Percentiles rank a stretch among this genome's conserved stretches.
Conservation (phyloP, 1,140 invertebrate genomes). For the Branchinecta lindahli region DNA sequence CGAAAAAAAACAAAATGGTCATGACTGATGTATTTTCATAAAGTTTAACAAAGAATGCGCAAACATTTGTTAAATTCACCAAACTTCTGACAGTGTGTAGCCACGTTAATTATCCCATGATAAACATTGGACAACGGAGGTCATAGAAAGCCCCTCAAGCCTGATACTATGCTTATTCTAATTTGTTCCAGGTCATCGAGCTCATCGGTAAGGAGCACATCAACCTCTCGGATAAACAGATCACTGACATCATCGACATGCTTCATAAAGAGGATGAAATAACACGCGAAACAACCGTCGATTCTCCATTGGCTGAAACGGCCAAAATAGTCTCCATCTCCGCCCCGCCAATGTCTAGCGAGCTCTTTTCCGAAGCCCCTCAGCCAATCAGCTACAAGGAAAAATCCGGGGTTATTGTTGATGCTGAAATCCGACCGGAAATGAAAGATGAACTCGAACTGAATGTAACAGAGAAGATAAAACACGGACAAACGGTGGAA, state of each 20-base stretch:
- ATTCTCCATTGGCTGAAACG: neutral
- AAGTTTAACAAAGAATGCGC: no score
- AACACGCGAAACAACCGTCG: neutral
- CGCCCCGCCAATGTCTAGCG: neutral
- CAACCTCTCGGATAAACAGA: neutral
- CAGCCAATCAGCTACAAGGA: neutral
- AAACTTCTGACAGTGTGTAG: no score
- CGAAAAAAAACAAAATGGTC: no score
- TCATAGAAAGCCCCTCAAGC: no score
- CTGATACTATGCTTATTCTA: no score
- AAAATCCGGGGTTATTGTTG: neutral
- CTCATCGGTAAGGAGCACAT: conserved; percentile 11
- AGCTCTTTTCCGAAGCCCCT: neutral
- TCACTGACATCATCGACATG: neutral
- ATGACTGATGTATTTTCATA: no score
- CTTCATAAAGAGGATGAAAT: conserved; percentile 11
- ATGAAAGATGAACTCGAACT: neutral
- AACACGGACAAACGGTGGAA: neutral
- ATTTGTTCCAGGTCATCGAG: neutral
- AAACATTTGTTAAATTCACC: no score
- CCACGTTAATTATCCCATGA: no score
- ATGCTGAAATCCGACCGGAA: neutral
- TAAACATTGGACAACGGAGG: no score
- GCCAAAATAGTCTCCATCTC: neutral
- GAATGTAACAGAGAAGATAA: neutral